A percentile compares a stretch with the other conserved stretches of the same genome.
These are phyloP conservation scores for Drosophila fungiperda DNA, from an alignment of 2,888 invertebrate species.

Conservation along the genomic window DNA sequence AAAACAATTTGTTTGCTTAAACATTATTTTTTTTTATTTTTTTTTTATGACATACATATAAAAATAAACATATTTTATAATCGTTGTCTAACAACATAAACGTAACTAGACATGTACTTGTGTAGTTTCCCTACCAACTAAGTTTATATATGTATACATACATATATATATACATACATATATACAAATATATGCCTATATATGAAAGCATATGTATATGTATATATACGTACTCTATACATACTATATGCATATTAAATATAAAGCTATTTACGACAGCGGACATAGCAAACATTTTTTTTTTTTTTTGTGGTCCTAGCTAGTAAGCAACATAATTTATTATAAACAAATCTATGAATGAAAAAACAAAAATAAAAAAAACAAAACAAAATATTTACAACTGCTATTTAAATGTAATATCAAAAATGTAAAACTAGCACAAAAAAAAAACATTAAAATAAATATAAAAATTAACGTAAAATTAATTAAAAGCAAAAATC, in stretches of 20 bases:
- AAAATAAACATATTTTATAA: slow-evolving; percentile 69
- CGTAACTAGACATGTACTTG: slow-evolving; percentile 77
- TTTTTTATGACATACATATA: slow-evolving; percentile 42
- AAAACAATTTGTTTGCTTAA: slow-evolving; percentile 44
- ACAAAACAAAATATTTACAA: slow-evolving; percentile 48
- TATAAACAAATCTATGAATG: slow-evolving; percentile 62
- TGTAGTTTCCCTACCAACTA: slow-evolving; percentile 70
- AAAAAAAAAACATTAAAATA: slow-evolving; percentile 16
- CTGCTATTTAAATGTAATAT: slow-evolving; percentile 72
- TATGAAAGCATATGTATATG: slow-evolving; percentile 9
- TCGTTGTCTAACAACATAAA: slow-evolving; percentile 80
- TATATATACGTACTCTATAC: slow-evolving; percentile 19
- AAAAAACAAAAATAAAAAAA: slow-evolving; percentile 38
- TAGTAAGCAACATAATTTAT: slow-evolving; percentile 76
- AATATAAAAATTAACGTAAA: slow-evolving; percentile 19
- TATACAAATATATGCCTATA: slow-evolving; percentile 3
- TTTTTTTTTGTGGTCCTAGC: slow-evolving; percentile 77
- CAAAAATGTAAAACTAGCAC: slow-evolving; percentile 67
- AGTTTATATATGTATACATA: slow-evolving; percentile 45
- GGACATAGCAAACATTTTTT: slow-evolving; percentile 74
- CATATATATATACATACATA: slow-evolving; percentile 1
- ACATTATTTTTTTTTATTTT: slow-evolving; percentile 27
- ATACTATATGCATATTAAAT: slow-evolving; percentile 24
- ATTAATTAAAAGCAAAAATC: slow-evolving; percentile 16
- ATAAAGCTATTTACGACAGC: slow-evolving; percentile 58